Base-by-base conservation (phyloP, 2,888 invertebrate genomes). In the Crioceris asparagi region DNA sequence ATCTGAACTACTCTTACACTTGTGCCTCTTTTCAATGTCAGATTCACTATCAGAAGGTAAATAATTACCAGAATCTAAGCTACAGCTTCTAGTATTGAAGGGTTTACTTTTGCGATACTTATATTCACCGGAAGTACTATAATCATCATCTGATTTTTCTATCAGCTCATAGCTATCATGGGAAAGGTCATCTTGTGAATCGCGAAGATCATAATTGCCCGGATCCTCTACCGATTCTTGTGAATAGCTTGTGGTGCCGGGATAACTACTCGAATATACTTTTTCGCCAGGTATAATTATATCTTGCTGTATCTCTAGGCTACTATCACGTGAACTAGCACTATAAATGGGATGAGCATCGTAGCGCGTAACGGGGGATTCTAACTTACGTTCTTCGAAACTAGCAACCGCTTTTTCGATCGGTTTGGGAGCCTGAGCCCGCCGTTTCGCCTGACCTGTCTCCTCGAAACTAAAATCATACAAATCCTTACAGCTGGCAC, bases 81-180 rank as follows among this genome's bases (percentile, higher is more conserved):
- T 81, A 56, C 80, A 80, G 35, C 81, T 81, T 48, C 81, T 72
- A 3, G 60, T 57, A 39, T 60, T 64, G 11, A 60, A 51, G 3
- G 57, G 48, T 50, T 59, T 61, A 5, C 43, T 17, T 40, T 53
- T 59, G 36, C 57, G 58, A 40, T 60, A 57, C 38, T 59, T 60
- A 31, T 55, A 60, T 27, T 63, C 63, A 29, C 55, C 60, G 12
- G 59, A 60, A 17, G 60, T 58, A 42, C 70, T 68, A 40, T 64
- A 70, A 54, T 76, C 79, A 54, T 77, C 80, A 51, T 75, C 76
- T 40, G 80, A 79, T 56, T 82, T 80, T 60, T 87, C 86, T 43
- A 87, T 68, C 16, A 88, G 65, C 60, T 88, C 88, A 61, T 88
- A 88, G 53, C 86, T 87, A 61, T 88, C 88, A 61, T 88, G 87